phyloP scores from a whole-genome alignment of 2,888 invertebrate species.

The Agrilus mali region DNA sequence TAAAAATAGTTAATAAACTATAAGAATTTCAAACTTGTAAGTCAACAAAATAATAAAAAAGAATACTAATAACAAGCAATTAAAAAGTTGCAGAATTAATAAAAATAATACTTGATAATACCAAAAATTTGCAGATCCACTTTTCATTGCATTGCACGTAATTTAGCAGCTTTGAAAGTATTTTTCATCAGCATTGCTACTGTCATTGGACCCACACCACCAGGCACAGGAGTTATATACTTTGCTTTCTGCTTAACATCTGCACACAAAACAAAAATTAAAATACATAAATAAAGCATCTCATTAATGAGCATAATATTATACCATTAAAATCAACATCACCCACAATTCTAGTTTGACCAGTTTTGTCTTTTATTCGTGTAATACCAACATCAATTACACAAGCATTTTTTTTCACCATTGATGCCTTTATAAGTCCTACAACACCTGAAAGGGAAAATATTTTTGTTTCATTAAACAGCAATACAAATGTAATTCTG shows the following conservation, averaged over 20 bases:
- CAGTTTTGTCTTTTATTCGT: conserved; percentile 48
- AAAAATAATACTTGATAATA: too few relatives aligned
- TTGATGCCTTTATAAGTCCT: conserved; percentile 62
- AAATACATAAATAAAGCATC: background rate
- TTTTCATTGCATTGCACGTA: background rate
- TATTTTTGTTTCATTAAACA: conserved; percentile 2
- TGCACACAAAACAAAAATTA: conserved; percentile 19
- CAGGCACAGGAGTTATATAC: conserved; percentile 79
- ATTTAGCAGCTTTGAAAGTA: conserved; percentile 58
- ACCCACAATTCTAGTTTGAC: conserved; percentile 66
- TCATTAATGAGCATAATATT: conserved; percentile 10
- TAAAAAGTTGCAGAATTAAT: too few relatives aligned
- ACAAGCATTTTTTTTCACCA: conserved; percentile 81
- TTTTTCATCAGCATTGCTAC: conserved; percentile 90
- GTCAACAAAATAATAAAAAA: too few relatives aligned
- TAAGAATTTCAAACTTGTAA: too few relatives aligned
- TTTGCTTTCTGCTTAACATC: conserved; percentile 70
- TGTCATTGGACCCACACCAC: conserved; percentile 91
- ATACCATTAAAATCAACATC: conserved; percentile 79
- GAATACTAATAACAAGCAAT: too few relatives aligned
- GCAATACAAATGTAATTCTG: background rate
- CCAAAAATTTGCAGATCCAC: too few relatives aligned
- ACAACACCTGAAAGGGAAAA: conserved; percentile 47
- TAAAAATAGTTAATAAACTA: too few relatives aligned
- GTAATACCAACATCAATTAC: conserved; percentile 85